phyloP scores from a whole-genome alignment of 2,797 vertebrate genomes.

The Aulostomus chinensis region DNA sequence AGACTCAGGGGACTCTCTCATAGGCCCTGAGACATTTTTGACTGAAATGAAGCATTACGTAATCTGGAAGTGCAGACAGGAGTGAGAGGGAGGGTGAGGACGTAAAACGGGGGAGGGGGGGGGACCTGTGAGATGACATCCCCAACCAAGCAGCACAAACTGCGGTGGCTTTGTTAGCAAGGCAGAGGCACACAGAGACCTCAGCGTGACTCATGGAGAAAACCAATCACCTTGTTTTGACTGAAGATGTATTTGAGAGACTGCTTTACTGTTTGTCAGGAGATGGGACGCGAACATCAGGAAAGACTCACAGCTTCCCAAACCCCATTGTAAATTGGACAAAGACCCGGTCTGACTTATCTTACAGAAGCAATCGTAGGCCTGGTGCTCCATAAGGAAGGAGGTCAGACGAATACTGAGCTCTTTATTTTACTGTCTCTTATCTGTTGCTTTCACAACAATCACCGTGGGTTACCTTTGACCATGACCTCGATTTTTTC shows the following conservation, averaged over 20 bases:
- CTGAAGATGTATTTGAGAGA: slow-evolving; percentile 15
- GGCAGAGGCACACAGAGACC: slow-evolving; percentile 43
- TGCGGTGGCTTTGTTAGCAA: slow-evolving; percentile 32
- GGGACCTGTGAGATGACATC: slow-evolving; percentile 36
- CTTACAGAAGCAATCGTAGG: no score
- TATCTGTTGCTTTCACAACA: no score
- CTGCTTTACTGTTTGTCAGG: neutral
- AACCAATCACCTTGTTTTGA: slow-evolving; percentile 27
- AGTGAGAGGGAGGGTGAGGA: slow-evolving; percentile 19
- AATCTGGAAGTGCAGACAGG: slow-evolving; percentile 26
- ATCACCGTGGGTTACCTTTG: no score
- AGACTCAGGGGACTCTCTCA: slow-evolving; percentile 11
- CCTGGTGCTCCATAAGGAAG: no score
- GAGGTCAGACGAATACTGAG: no score
- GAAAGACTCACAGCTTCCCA: neutral
- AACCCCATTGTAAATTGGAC: neutral
- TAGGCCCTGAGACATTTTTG: slow-evolving; percentile 5
- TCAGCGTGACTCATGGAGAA: slow-evolving; percentile 29
- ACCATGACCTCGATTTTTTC: no score
- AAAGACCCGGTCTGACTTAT: no score
- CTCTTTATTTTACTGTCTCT: no score
- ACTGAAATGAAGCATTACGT: slow-evolving; percentile 30
- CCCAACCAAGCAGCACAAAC: slow-evolving; percentile 38
- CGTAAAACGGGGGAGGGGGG: slow-evolving; percentile 16
- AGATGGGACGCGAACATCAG: neutral